Conservation (phyloP, 2,888 invertebrate species). For the Neoitamus cyanurus region DNA sequence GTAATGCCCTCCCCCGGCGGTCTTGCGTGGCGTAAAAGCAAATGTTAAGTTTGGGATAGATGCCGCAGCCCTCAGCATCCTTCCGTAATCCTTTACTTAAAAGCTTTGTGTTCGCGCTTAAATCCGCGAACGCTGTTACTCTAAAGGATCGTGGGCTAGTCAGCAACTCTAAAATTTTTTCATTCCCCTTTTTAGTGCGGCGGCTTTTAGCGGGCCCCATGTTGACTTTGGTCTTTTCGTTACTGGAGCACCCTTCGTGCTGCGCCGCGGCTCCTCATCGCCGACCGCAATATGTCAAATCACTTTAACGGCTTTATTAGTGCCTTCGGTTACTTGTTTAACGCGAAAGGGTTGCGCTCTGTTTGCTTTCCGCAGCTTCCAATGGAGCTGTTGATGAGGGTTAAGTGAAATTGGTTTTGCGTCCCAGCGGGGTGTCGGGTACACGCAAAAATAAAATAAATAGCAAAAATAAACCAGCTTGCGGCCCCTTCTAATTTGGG, state of each 20-base stretch:
- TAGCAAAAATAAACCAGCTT: slow-evolving; percentile 1
- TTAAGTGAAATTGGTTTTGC: slow-evolving; percentile 43
- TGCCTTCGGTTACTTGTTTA: slow-evolving; percentile 37
- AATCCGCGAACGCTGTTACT: slow-evolving; percentile 46
- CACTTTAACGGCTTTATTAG: slow-evolving; percentile 43
- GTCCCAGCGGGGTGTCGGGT: slow-evolving; percentile 3
- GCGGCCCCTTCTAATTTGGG: neutral
- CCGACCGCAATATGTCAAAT: slow-evolving; percentile 41
- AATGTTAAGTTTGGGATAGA: slow-evolving; percentile 11
- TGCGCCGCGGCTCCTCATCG: neutral
- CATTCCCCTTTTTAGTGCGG: neutral
- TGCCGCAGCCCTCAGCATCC: neutral
- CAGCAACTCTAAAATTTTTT: neutral
- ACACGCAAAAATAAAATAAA: neutral
- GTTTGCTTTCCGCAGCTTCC: slow-evolving; percentile 33
- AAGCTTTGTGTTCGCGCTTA: slow-evolving; percentile 50
- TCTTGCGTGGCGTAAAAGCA: slow-evolving; percentile 23
- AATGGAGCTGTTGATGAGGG: slow-evolving; percentile 37
- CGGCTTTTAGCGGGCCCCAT: neutral
- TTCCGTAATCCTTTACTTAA: slow-evolving; percentile 50
- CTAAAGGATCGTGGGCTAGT: slow-evolving; percentile 45
- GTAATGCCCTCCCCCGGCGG: slow-evolving; percentile 13
- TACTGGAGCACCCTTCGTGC: neutral
- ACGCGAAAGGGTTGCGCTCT: slow-evolving; percentile 33
- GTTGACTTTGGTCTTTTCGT: slow-evolving; percentile 20